These are phyloP conservation scores for Crotalus helleri DNA, from an alignment of 2,113 vertebrate genomes.

Conservation along the genomic window DNA sequence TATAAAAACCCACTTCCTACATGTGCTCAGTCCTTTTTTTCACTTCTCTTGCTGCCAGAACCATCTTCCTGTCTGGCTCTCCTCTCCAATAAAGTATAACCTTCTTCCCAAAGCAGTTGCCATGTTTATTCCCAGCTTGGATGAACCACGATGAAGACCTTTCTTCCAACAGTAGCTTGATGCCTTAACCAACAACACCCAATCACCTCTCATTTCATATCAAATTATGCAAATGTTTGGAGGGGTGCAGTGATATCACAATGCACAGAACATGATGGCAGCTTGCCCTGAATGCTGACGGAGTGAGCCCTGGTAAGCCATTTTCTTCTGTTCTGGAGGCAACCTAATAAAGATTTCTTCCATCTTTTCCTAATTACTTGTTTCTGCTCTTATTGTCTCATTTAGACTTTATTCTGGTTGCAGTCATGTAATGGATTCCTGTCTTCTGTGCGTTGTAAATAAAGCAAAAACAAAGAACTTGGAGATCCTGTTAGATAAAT, in stretches of 20 bases:
- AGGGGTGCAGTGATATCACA: not conserved
- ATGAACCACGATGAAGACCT: no score
- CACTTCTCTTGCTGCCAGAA: no score
- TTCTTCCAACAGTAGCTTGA: not conserved
- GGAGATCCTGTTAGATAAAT: slow-evolving; percentile 33
- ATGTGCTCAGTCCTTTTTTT: no score
- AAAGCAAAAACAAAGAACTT: not conserved
- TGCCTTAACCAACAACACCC: not conserved
- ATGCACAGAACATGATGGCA: not conserved
- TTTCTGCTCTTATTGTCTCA: not conserved
- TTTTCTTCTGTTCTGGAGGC: not conserved
- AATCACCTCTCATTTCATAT: not conserved
- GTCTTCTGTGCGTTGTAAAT: not conserved
- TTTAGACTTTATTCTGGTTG: not conserved
- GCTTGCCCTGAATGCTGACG: not conserved
- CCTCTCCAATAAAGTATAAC: no score
- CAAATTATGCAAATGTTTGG: not conserved
- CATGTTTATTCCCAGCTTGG: no score
- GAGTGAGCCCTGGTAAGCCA: not conserved
- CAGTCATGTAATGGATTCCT: no score
- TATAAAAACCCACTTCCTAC: no score
- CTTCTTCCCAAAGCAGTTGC: no score
- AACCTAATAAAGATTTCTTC: not conserved
- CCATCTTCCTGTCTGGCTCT: no score
- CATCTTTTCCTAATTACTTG: not conserved